These are phyloP conservation scores for Urocynchramus pylzowi DNA, from an alignment of 2,113 vertebrate species.

Conservation along the genomic window DNA sequence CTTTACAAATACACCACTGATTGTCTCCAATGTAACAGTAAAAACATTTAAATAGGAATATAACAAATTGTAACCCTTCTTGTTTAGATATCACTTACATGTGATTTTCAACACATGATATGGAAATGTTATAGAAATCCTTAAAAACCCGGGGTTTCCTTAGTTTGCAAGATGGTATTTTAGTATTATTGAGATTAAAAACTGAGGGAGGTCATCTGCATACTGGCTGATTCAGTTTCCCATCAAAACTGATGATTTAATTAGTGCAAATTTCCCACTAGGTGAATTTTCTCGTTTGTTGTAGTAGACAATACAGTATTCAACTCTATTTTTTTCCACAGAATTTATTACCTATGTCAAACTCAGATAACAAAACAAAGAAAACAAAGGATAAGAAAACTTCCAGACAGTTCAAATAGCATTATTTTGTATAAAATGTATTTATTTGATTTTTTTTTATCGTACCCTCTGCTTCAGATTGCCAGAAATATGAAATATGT, in stretches of 20 bases:
- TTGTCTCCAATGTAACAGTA: neutral
- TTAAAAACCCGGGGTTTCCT: neutral
- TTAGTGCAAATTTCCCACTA: neutral
- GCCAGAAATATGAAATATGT: neutral
- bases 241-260: neutral
- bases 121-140: neutral
- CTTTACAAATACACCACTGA: neutral
- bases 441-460: neutral
- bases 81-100: neutral
- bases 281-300: neutral
- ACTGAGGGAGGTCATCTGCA: neutral
- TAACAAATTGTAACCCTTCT: neutral
- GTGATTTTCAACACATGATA: neutral
- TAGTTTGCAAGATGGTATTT: neutral
- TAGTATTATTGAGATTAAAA: neutral
- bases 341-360: neutral
- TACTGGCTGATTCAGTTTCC: neutral
- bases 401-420: neutral
- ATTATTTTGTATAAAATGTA: constrained; percentile 41
- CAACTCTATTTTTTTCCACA: neutral
- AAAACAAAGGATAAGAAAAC: neutral
- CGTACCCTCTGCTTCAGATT: neutral
- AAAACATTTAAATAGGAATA: neutral
- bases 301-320: neutral
- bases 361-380: constrained; percentile 19